Evolutionary conservation across 2,888 invertebrate genomes (phyloP), one percentile per base, ranked within the genome.

Genomic region (Coleophora flavipennella): DNA sequence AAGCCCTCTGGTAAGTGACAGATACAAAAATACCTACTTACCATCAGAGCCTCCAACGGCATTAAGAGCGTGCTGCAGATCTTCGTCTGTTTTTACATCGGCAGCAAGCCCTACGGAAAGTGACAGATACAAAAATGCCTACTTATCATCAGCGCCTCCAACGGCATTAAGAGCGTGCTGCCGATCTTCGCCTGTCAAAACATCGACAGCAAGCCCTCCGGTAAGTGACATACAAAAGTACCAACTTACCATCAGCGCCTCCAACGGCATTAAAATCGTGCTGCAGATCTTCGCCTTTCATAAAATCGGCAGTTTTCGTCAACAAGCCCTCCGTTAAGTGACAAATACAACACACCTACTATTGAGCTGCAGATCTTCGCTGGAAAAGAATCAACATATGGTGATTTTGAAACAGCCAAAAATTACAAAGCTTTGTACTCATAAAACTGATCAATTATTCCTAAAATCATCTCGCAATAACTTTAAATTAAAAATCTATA

Each of bases 91-190:
- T 8, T 74, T 46, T 52, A 65, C 11, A 50, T 77, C 8, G 60
- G 75, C 49, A 83, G 85, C 2, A 86, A 87, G 53, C 68, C 83
- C 46, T 86, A 91, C 1, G 51, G 55, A 56, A n/a, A 43, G 43
- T 34, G 8, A 2, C 28, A n/a, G n/a, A n/a, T n/a, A n/a, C n/a
- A n/a, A n/a, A n/a, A n/a, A n/a, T n/a, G n/a, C n/a, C n/a, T n/a
- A n/a, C n/a, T n/a, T n/a, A n/a, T 91, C 33, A 92, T 91, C 37
- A 97, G 91, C 38, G 97, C 97, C 14, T 94, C 95, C 32, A 95
- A 95, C 57, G 93, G 89, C 38, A 97, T 98, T 55, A 93, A 95
- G 86, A 93, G n/a, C 41, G 85, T 93, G 1, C 67, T 96, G 57
- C 90, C 91, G 66, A 59, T 92, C 48, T 70, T 92, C 44, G 86